Base-by-base conservation (phyloP, 2,888 invertebrate species). In the Dendrolimus houi region DNA sequence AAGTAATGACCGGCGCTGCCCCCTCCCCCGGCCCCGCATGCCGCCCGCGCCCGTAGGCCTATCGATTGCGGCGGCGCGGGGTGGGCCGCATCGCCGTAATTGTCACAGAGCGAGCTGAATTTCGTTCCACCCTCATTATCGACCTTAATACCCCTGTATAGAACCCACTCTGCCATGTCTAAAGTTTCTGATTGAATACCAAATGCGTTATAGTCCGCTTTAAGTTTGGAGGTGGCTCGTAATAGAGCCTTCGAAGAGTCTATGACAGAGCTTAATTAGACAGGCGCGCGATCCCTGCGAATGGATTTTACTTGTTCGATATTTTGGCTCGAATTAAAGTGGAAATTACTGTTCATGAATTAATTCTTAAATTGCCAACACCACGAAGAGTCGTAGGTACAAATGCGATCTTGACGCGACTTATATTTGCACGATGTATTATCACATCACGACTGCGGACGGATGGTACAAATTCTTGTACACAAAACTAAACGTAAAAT, bases 51-150 rank as follows among this genome's bases (percentile, higher is more conserved):
- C 72, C 92, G 93, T 82, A 94, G 94, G 67, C 94, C 94, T 74
- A 94, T 94, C 68, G 94, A 94, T 85, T 94, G 94, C 83, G 94
- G 87, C 83, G 93, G 92, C 75, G 94, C 76, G 94, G 88, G 85
- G 87, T 86, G 86, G 84, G 86, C 87, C 84, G 85, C 85, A 85
- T 81, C 84, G 85, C 81, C 85, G 86, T 89, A 89, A 90, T 90
- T 90, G 90, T 89, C 90, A 89, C 90, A 87, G 83, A 87, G 81
- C 82, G 77, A 84, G 75, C 82, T 82, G 77, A 81, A 80, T 81
- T 81, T 77, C 74, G 72, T 77, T 81, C 81, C 74, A 74, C 75
- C 81, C 83, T 71, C 73, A 75, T 77, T 83, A 81, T 83, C 85
- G 77, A 86, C 89, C 81, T 86, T 88, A 83, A 74, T 75, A 67